phyloP scores from a whole-genome alignment of 2,888 invertebrate species.

The Dilophus febrilis region DNA sequence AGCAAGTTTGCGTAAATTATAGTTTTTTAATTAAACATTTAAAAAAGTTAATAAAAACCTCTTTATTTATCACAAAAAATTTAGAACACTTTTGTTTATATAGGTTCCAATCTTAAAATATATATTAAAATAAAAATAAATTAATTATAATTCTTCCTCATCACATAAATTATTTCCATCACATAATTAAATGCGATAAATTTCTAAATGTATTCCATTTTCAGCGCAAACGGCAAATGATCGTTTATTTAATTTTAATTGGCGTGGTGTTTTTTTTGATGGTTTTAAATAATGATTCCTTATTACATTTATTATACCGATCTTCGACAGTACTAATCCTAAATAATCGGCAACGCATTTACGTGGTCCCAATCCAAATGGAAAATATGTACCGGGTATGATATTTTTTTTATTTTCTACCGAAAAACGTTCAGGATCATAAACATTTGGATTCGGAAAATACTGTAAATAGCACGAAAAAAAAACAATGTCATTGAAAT shows the following conservation, averaged over 20 bases:
- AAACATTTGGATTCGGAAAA: constrained; percentile 23
- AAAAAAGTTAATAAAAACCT: no score
- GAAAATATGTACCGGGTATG: constrained; percentile 25
- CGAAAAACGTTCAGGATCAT: constrained; percentile 28
- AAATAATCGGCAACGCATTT: constrained; percentile 27
- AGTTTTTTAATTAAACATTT: no score
- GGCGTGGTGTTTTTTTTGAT: constrained; percentile 17
- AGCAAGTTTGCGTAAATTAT: no score
- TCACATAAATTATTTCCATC: no score
- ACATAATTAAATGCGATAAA: constrained; percentile 17
- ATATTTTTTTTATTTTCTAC: constrained; percentile 20
- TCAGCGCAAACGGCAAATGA: constrained; percentile 23
- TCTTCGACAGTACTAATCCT: constrained; percentile 24
- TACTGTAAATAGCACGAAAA: no score
- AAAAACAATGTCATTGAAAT: no score
- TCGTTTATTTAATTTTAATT: constrained; percentile 21
- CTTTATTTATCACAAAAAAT: no score
- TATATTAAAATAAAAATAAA: no score
- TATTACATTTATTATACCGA: constrained; percentile 24
- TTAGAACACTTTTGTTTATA: no score
- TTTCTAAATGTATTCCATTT: constrained; percentile 22
- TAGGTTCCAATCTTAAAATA: no score
- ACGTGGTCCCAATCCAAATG: constrained; percentile 28
- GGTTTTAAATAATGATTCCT: constrained; percentile 23
- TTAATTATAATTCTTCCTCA: no score